Evolutionary conservation across 2,888 invertebrate species (phyloP).

Genomic region (Hypercompe scribonia): DNA sequence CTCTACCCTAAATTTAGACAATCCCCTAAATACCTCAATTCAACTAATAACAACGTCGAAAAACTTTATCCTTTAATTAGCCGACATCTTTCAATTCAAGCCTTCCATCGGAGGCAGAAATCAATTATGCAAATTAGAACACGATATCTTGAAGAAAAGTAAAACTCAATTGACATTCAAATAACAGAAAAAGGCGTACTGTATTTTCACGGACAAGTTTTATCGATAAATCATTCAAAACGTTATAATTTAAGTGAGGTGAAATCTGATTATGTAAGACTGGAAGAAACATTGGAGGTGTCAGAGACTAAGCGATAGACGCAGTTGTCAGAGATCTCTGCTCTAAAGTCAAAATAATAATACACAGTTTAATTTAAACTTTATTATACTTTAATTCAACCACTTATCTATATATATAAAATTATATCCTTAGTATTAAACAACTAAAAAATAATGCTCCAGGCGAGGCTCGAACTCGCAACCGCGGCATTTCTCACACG

Average conservation of each 20-base stretch:
- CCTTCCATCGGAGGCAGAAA: conserved; percentile 24
- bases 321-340: no score
- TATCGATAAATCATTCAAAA: conserved; percentile 75
- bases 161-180: conserved; percentile 55
- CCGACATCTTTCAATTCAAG: conserved; percentile 25
- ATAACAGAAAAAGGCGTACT: conserved; percentile 53
- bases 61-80: conserved; percentile 15
- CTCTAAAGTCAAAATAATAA: no score
- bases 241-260: conserved; percentile 73
- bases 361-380: background rate
- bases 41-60: background rate
- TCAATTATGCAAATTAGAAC: conserved; percentile 44
- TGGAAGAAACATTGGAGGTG: conserved; percentile 49
- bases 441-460: conserved; percentile 46
- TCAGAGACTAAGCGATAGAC: conserved; percentile 46
- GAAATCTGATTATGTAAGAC: conserved; percentile 73
- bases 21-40: background rate
- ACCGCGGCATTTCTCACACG: conserved; percentile 56
- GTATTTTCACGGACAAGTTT: conserved; percentile 67
- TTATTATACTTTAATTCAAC: background rate
- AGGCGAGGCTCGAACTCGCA: conserved; percentile 56
- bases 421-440: background rate
- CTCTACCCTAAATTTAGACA: background rate
- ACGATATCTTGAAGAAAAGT: conserved; percentile 40
- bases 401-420: background rate